Evolutionary conservation across 1,140 invertebrate species (phyloP).

Genomic region (Drosophila baimaii): DNA sequence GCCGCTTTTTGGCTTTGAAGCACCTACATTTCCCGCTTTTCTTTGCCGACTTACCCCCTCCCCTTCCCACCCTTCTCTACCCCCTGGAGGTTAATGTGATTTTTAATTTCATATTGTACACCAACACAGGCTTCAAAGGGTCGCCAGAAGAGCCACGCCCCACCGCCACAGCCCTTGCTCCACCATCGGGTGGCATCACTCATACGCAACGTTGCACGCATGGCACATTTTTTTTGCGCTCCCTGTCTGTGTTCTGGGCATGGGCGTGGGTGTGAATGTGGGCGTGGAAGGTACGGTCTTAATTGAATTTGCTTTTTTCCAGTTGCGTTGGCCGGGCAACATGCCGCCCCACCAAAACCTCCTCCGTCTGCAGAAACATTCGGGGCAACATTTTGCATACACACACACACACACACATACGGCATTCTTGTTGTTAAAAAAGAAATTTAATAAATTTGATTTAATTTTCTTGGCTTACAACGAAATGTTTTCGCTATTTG

Average conservation of each 20-base stretch:
- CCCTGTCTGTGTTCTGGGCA: conserved; percentile 1
- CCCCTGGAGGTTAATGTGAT: conserved; percentile 55
- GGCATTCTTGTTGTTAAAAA: conserved; percentile 15
- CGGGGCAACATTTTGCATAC: conserved; percentile 5
- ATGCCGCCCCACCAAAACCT: neutral
- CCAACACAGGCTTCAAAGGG: conserved; percentile 27
- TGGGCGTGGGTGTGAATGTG: neutral
- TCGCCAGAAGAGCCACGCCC: conserved; percentile 14
- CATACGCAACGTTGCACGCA: conserved; percentile 61
- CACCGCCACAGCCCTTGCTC: neutral
- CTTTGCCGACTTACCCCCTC: neutral
- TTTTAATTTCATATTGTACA: conserved; percentile 62
- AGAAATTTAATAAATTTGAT: conserved; percentile 41
- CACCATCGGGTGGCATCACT: conserved; percentile 53
- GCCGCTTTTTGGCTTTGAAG: neutral
- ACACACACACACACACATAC: no score
- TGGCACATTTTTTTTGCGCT: conserved; percentile 28
- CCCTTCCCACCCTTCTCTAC: conserved; percentile 1
- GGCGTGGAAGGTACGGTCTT: conserved; percentile 67
- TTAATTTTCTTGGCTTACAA: conserved; percentile 34
- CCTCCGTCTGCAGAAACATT: neutral
- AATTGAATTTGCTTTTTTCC: conserved; percentile 65
- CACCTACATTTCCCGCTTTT: neutral
- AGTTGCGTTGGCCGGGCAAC: conserved; percentile 62
- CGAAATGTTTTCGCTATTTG: conserved; percentile 7